Evolutionary conservation across 30 jellyfish, hydroid and myxozoan species (phyloP).

Genomic region (Phacellophora camtschatica): DNA sequence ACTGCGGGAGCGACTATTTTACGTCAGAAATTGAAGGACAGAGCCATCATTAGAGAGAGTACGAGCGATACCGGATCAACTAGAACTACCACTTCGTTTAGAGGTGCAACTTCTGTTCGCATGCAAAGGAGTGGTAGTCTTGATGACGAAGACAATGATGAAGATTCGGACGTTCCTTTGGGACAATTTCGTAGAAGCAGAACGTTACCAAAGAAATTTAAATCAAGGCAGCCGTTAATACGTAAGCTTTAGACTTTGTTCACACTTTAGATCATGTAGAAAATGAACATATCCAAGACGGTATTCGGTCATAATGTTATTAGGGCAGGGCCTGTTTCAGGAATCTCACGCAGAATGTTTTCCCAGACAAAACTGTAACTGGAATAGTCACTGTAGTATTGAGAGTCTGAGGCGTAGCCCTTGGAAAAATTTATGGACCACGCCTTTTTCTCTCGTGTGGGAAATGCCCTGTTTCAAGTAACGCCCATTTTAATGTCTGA

Average conservation of each 20-base stretch:
- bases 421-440: too few relatives aligned
- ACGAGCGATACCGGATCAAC: constrained; percentile 48
- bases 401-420: too few relatives aligned
- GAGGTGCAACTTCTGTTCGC: constrained; percentile 1
- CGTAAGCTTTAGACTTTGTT: not conserved
- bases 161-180: constrained; percentile 45
- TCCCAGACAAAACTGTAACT: too few relatives aligned
- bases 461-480: too few relatives aligned
- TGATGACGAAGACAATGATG: constrained; percentile 64
- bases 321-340: too few relatives aligned
- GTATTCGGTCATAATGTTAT: too few relatives aligned
- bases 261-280: not conserved
- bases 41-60: constrained; percentile 3
- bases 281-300: not conserved
- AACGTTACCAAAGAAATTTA: constrained; percentile 46
- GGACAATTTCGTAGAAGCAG: constrained; percentile 49
- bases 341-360: too few relatives aligned
- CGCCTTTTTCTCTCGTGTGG: too few relatives aligned
- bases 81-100: constrained; percentile 19
- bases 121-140: constrained; percentile 56
- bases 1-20: constrained; percentile 34
- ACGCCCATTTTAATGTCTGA: too few relatives aligned
- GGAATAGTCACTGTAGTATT: too few relatives aligned
- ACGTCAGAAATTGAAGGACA: constrained; percentile 32
- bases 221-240: not conserved